phyloP scores from a whole-genome alignment of 2,888 invertebrate genomes.

The Rhynchonema sp. region DNA sequence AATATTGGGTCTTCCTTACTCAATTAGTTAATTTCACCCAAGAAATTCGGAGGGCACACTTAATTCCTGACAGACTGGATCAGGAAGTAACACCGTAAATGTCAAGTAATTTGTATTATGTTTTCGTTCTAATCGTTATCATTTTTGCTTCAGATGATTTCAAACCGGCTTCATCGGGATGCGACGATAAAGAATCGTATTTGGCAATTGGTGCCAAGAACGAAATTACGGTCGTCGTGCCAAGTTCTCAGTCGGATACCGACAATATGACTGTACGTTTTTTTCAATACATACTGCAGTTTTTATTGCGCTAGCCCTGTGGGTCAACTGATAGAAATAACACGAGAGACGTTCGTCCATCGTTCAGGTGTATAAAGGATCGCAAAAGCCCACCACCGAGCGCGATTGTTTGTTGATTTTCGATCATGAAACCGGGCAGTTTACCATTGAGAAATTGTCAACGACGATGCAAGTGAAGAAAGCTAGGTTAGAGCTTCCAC shows the following conservation, averaged over 20 bases:
- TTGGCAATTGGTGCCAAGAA: not conserved
- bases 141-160: not conserved
- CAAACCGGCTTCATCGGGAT: not conserved
- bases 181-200: not conserved
- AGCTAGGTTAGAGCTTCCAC: not conserved
- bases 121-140: too few species aligned
- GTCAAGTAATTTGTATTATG: too few species aligned
- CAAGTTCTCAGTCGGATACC: not conserved
- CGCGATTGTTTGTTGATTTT: not conserved
- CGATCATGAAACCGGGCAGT: not conserved
- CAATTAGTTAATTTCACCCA: too few species aligned
- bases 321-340: too few species aligned
- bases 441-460: not conserved
- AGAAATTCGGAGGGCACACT: too few species aligned
- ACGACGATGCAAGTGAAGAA: not conserved
- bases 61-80: too few species aligned
- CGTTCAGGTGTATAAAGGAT: not conserved
- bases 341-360: too few species aligned
- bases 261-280: not conserved
- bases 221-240: not conserved
- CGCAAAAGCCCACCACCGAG: not conserved
- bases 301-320: too few species aligned
- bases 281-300: too few species aligned
- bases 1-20: too few species aligned
- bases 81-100: too few species aligned